These are phyloP conservation scores for Helicoverpa zea DNA, from an alignment of 1,140 invertebrate species.

Conservation along the genomic window DNA sequence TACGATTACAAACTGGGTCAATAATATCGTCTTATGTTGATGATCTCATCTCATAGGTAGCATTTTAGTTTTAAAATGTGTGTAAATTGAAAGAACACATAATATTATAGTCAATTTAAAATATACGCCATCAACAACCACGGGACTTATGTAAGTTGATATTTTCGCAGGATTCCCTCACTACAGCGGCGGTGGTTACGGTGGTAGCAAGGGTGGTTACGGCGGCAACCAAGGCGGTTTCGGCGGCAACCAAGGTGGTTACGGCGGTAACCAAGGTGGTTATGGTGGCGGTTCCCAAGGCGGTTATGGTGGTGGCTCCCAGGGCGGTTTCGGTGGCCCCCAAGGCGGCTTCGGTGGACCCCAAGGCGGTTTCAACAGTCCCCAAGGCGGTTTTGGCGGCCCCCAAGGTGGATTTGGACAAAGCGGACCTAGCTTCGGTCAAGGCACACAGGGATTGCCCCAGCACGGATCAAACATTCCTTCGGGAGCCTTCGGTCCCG, in stretches of 20 bases:
- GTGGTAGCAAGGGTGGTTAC: not conserved
- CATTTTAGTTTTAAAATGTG: too few species aligned
- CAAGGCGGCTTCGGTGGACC: not conserved
- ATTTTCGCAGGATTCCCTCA: constrained; percentile 1
- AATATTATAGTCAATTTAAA: too few species aligned
- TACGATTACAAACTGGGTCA: too few species aligned
- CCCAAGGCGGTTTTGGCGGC: not conserved
- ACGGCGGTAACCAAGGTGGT: constrained; percentile 23
- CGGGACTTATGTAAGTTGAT: not conserved
- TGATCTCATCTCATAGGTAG: too few species aligned
- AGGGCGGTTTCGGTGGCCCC: constrained; percentile 3
- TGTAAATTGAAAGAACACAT: too few species aligned
- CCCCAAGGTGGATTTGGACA: constrained; percentile 11
- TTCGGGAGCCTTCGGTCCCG: not conserved
- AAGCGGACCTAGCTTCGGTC: constrained; percentile 2
- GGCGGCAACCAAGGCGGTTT: constrained; percentile 7
- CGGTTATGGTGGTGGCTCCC: not conserved
- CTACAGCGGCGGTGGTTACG: not conserved
- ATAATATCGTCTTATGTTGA: too few species aligned
- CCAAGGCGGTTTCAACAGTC: not conserved
- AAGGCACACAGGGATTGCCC: constrained; percentile 9
- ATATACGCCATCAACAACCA: too few species aligned
- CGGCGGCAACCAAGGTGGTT: constrained; percentile 7
- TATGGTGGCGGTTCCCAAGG: constrained; percentile 1
- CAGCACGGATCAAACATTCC: constrained; percentile 9